Evolutionary conservation across 2,888 invertebrate species (phyloP).

Genomic region (Polydrusus pterygomalis): DNA sequence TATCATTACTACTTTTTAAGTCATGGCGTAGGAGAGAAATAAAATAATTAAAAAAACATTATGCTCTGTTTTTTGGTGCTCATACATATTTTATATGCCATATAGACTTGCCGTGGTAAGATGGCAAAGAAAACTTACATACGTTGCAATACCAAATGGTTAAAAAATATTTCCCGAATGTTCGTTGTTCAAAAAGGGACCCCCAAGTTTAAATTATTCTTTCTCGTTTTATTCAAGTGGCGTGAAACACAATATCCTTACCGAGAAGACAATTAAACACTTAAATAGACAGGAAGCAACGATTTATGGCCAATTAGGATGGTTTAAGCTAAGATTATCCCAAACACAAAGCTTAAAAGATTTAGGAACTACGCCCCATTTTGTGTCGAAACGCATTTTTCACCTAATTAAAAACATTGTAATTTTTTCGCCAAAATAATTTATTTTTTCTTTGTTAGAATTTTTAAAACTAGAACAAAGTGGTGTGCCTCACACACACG

Average conservation of each 20-base stretch:
- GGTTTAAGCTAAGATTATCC: conserved; percentile 53
- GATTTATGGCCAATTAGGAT: conserved; percentile 55
- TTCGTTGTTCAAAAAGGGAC: not conserved
- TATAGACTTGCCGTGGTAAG: too few relatives aligned
- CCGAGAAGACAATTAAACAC: conserved; percentile 53
- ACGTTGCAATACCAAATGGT: too few relatives aligned
- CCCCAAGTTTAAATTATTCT: conserved; percentile 27
- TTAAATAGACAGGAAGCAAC: conserved; percentile 54
- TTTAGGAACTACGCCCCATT: conserved; percentile 52
- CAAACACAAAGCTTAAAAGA: conserved; percentile 50
- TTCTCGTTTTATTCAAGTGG: conserved; percentile 39
- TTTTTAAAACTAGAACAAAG: too few relatives aligned
- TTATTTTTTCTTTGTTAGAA: not conserved
- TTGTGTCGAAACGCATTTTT: conserved; percentile 40
- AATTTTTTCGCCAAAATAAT: not conserved
- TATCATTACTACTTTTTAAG: too few relatives aligned
- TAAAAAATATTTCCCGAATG: too few relatives aligned
- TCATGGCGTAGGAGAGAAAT: too few relatives aligned
- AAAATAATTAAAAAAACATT: too few relatives aligned
- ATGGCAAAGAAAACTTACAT: too few relatives aligned
- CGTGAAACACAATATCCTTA: conserved; percentile 53
- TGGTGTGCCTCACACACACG: too few relatives aligned
- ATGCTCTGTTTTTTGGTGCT: too few relatives aligned
- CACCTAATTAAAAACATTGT: conserved; percentile 27
- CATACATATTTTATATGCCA: too few relatives aligned